Percentiles rank a stretch among this genome's conserved stretches.
phyloP scores from a whole-genome alignment of 2,888 invertebrate genomes.

The Protonemura montana region DNA sequence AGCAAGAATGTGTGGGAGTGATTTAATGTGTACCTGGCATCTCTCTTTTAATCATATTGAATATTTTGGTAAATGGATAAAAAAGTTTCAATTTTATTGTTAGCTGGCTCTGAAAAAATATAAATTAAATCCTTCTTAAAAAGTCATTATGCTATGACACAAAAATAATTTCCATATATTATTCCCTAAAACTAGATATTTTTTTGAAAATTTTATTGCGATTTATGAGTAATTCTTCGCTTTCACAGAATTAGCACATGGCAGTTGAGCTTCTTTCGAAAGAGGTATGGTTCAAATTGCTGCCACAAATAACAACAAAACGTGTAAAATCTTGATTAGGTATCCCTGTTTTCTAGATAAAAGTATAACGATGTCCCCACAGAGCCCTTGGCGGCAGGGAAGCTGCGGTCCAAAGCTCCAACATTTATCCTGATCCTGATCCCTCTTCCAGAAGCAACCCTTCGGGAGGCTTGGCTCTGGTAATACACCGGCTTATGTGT shows the following conservation, averaged over 20 bases:
- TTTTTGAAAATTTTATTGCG: background rate
- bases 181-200: background rate
- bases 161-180: too few relatives aligned
- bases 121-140: background rate
- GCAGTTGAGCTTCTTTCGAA: background rate
- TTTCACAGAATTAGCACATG: too few relatives aligned
- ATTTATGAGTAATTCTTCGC: too few relatives aligned
- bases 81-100: background rate
- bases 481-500: conserved; percentile 7
- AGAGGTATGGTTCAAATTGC: background rate
- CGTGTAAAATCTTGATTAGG: background rate
- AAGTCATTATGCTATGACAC: too few relatives aligned
- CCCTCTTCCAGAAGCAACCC: conserved; percentile 10
- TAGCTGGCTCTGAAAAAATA: background rate
- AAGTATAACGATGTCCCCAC: background rate
- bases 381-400: background rate
- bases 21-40: background rate
- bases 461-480: conserved; percentile 19
- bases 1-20: background rate
- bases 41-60: background rate
- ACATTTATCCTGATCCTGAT: conserved; percentile 12
- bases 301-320: background rate
- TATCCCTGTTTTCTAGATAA: background rate
- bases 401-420: background rate
- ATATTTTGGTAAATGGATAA: background rate